These are phyloP conservation scores for Timema podura DNA, from an alignment of 2,888 invertebrate species.

Conservation along the genomic window DNA sequence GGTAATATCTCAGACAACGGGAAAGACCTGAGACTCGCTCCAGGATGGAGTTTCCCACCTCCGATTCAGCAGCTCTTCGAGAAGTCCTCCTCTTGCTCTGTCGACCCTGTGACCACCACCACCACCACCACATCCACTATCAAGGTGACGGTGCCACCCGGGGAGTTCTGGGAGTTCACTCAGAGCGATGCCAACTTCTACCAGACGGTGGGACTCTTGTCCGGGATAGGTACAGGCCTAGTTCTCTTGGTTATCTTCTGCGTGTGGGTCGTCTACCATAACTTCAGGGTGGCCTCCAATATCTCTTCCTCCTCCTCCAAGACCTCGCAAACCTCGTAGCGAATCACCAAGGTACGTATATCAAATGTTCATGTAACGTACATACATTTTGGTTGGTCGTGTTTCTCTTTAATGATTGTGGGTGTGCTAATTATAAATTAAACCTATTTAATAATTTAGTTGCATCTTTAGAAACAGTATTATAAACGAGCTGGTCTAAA, in stretches of 20 bases:
- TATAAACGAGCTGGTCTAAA: too few species aligned
- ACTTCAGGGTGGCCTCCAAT: background rate
- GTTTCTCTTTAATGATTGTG: too few species aligned
- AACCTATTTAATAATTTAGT: too few species aligned
- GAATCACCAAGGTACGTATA: too few species aligned
- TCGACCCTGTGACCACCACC: background rate
- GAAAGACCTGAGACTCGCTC: background rate
- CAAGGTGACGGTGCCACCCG: background rate
- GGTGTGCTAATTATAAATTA: too few species aligned
- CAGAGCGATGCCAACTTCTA: background rate
- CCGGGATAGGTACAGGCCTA: background rate
- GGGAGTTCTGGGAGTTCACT: background rate
- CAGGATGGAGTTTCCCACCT: background rate
- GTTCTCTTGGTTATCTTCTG: background rate
- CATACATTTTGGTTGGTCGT: too few species aligned
- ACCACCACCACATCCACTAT: background rate
- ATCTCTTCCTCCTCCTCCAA: background rate
- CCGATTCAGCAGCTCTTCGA: too few species aligned
- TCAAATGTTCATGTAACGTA: too few species aligned
- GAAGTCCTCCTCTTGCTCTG: too few species aligned
- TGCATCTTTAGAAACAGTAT: too few species aligned
- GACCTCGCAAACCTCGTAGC: too few species aligned
- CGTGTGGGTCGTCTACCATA: constrained; percentile 10
- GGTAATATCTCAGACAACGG: constrained; percentile 4
- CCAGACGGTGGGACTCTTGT: constrained; percentile 5